Conservation (phyloP, 1,140 invertebrate genomes). For the Neodiprion lecontei region DNA sequence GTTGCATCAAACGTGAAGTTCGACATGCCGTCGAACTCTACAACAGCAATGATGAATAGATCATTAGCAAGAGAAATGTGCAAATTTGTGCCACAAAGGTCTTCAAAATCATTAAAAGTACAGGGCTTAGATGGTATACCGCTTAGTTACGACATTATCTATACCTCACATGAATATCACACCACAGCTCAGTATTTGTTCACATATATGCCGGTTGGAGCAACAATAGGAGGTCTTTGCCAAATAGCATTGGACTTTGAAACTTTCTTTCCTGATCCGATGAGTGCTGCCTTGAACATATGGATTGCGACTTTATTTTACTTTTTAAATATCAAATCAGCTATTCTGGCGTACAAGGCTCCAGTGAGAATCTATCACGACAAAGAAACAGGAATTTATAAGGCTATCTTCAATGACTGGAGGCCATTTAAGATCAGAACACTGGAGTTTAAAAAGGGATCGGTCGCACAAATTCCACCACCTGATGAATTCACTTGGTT, state of each 20-base stretch:
- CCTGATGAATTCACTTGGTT: neutral
- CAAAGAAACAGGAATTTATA: neutral
- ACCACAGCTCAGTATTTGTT: neutral
- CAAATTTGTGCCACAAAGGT: no score
- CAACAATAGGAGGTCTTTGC: neutral
- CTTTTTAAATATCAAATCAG: neutral
- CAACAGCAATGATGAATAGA: no score
- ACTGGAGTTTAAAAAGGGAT: neutral
- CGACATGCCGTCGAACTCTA: no score
- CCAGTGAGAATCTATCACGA: neutral
- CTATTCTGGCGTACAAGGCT: neutral
- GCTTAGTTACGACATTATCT: neutral
- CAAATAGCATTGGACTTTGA: neutral
- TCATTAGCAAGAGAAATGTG: no score
- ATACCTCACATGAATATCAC: neutral
- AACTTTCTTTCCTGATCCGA: neutral
- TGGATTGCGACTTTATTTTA: neutral
- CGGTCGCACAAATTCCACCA: neutral
- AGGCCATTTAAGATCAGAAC: neutral
- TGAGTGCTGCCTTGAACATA: neutral
- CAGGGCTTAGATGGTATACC: neutral
- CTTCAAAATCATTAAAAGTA: neutral
- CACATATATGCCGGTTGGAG: neutral
- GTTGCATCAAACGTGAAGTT: no score
- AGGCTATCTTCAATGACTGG: neutral